These are phyloP conservation scores for Alitta virens DNA, from an alignment of 2,888 invertebrate genomes.

Conservation along the genomic window DNA sequence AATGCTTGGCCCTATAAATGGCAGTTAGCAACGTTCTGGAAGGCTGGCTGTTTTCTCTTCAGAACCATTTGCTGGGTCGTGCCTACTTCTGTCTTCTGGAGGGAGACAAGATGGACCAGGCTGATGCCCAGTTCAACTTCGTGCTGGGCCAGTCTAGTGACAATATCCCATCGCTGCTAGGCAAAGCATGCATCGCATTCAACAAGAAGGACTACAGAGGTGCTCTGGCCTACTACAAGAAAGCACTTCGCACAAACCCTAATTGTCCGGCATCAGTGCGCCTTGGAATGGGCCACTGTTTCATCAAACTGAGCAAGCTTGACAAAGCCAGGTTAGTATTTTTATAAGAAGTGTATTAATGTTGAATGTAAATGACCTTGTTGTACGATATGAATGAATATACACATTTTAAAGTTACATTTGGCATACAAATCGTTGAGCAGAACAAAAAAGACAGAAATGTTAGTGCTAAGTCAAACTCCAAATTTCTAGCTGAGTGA, in stretches of 20 bases:
- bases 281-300: conserved; percentile 98
- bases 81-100: conserved; percentile 98
- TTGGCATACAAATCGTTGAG: no score
- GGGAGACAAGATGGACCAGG: conserved; percentile 99
- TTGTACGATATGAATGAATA: no score
- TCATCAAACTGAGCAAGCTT: conserved; percentile 89
- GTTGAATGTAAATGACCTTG: no score
- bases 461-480: no score
- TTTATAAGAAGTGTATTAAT: no score
- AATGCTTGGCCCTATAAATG: no score
- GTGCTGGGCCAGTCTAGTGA: conserved; percentile 83
- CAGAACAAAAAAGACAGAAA: no score
- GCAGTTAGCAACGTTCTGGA: no score
- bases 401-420: no score
- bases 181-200: conserved; percentile 98
- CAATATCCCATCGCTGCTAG: conserved; percentile 93
- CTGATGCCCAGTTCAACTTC: conserved; percentile 99
- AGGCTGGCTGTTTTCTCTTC: conserved; percentile 33
- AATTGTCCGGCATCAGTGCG: conserved; percentile 95
- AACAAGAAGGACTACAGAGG: conserved; percentile 91
- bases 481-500: no score
- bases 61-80: conserved; percentile 94
- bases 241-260: conserved; percentile 92
- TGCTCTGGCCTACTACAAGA: conserved; percentile 95
- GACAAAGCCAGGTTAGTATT: conserved; percentile 80